Percentiles rank a stretch among this genome's conserved stretches.
These are phyloP conservation scores for Propithecus deckenii DNA, from an alignment of 2,797 vertebrate genomes.

Conservation along the genomic window DNA sequence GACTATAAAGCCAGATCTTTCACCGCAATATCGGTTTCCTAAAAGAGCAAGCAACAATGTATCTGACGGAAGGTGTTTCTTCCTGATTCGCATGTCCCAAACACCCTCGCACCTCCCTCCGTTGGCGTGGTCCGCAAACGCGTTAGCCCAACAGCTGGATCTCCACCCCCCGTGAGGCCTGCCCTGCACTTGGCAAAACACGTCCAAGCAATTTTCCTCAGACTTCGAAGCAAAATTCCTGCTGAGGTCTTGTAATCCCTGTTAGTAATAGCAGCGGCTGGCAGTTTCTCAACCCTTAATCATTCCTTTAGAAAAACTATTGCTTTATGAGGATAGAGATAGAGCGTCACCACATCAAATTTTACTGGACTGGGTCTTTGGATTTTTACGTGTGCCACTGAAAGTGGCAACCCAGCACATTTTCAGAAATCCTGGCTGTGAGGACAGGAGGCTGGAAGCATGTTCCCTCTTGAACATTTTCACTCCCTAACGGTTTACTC, in stretches of 20 bases:
- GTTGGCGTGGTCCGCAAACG: rapidly evolving
- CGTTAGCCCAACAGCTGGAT: background rate
- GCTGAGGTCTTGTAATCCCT: background rate
- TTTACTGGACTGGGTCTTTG: background rate
- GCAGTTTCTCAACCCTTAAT: background rate
- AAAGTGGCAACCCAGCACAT: background rate
- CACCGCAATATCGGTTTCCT: background rate
- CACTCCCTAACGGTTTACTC: background rate
- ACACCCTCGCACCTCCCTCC: background rate
- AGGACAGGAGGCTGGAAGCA: background rate
- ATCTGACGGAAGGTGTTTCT: background rate
- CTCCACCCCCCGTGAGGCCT: background rate
- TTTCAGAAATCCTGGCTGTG: background rate
- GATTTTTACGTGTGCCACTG: background rate
- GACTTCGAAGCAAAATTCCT: background rate
- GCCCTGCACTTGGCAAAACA: background rate
- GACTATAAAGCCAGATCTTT: no score
- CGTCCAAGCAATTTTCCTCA: background rate
- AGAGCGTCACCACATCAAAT: background rate
- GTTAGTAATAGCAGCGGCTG: background rate
- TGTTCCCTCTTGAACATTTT: background rate
- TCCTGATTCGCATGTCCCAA: background rate
- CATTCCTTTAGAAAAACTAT: background rate
- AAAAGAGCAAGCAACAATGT: background rate
- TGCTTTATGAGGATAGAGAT: background rate